Base-by-base conservation (phyloP, 2,113 vertebrate genomes). In the Chaetorhynchus papuensis region DNA sequence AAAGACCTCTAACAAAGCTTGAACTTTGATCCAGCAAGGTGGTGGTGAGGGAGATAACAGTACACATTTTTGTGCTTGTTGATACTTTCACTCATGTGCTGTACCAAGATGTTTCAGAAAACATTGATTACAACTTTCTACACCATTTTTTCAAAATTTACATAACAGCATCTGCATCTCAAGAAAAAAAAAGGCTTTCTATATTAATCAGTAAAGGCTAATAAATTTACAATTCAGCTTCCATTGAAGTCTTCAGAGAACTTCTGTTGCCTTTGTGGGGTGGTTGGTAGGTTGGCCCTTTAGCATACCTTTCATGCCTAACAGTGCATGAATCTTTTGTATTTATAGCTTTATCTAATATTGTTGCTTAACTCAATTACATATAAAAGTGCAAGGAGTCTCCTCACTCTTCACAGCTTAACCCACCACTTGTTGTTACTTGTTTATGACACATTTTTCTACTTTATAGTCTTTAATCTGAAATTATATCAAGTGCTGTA, bases 401-500 rank as follows among this genome's bases (percentile, higher is more conserved):
- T 83, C 49, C 59, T 87, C 80, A 61, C 89, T 83, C 88, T 60
- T 91, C 79, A 54, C 70, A 74, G 30, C 42, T 28, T 87, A 93
- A 84, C 71, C 91, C 94, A 90, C 27, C 63, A 68, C 77, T 97
- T 94, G 93, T 90, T 95, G 78, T 90, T 97, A 92, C 95, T 94
- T 96, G 89, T 93, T 96, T 95, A 93, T 91, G 87, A 96, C 95
- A 96, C 89, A 44, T 92, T 97, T 97, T 97, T 96, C 89, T 92
- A 69, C 89, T 98, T 97, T 97, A 94, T 92, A 79, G 91, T 93
- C 94, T 90, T 97, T 97, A 96, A 95, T 96, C 96, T 89, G 74
- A 86, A 96, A 82, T 96, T 97, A 97, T 98, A 97, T 96, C 96
- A 94, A 96, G 60, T 83, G 83, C 75, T 96, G 95, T 94, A 83